A percentile compares a stretch with the other conserved stretches of the same genome.
Conservation (phyloP, 2,888 invertebrate genomes). For the Dasypogon diadema region DNA sequence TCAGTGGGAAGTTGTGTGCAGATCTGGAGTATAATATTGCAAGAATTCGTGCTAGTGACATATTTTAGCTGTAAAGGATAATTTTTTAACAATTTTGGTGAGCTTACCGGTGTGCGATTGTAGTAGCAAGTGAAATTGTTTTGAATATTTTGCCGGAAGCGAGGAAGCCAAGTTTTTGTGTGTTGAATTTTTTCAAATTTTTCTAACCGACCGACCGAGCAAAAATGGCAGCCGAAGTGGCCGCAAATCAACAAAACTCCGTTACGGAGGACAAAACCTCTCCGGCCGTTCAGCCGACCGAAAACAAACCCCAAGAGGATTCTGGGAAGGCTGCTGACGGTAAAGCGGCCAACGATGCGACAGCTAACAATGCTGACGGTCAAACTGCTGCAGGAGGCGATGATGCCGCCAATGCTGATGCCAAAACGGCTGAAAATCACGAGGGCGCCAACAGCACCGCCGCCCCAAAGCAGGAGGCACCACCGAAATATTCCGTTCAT, state of each 20-base stretch:
- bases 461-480: slow-evolving; percentile 73
- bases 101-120: slow-evolving; percentile 55
- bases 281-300: slow-evolving; percentile 62
- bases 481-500: slow-evolving; percentile 85
- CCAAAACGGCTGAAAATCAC: slow-evolving; percentile 65
- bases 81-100: slow-evolving; percentile 31
- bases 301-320: slow-evolving; percentile 71
- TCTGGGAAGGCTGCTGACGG: slow-evolving; percentile 66
- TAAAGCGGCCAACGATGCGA: slow-evolving; percentile 54
- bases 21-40: not conserved
- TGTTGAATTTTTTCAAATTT: slow-evolving; percentile 37
- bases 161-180: slow-evolving; percentile 5
- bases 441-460: slow-evolving; percentile 69
- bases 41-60: slow-evolving; percentile 24
- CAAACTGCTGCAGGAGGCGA: slow-evolving; percentile 65
- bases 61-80: not conserved
- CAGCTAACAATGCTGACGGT: slow-evolving; percentile 55
- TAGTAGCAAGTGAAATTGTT: slow-evolving; percentile 68
- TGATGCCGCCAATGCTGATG: slow-evolving; percentile 69
- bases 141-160: not conserved
- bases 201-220: not conserved
- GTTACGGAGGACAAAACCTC: slow-evolving; percentile 57
- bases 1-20: not conserved
- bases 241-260: slow-evolving; percentile 69
- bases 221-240: slow-evolving; percentile 82